These are phyloP conservation scores for Drosophila colorata DNA, from an alignment of 2,888 invertebrate genomes.

Conservation along the genomic window DNA sequence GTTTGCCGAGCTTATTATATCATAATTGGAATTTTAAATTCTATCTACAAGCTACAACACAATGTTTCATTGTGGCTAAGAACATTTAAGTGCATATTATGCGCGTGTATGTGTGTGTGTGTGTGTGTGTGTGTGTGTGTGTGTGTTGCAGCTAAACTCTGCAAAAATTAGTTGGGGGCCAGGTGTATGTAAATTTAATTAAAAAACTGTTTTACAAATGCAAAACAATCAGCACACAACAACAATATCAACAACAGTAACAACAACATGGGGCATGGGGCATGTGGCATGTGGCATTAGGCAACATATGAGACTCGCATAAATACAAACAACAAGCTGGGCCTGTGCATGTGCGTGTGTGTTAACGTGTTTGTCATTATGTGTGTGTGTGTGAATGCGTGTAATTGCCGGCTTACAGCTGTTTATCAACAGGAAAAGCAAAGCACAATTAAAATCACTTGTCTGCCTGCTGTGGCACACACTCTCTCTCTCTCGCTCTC, in stretches of 20 bases:
- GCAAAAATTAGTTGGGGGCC: conserved; percentile 31
- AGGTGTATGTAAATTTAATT: conserved; percentile 25
- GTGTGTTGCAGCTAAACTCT: conserved; percentile 12
- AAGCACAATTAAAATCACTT: conserved; percentile 42
- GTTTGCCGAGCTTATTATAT: not conserved
- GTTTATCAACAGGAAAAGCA: conserved; percentile 34
- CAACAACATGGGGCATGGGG: not conserved
- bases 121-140: not conserved
- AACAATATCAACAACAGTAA: not conserved
- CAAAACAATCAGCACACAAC: conserved; percentile 19
- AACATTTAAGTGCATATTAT: conserved; percentile 5
- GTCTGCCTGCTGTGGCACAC: conserved; percentile 9
- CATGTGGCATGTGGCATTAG: conserved; percentile 4
- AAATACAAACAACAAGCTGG: not conserved
- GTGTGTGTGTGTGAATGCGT: conserved; percentile 4
- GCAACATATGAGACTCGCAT: conserved; percentile 5
- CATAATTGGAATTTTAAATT: conserved; percentile 11
- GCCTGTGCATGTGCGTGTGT: conserved; percentile 1
- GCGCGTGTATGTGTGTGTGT: too few species aligned
- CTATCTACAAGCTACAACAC: not conserved
- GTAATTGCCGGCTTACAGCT: conserved; percentile 35
- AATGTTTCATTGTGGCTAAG: not conserved
- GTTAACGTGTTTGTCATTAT: conserved; percentile 16
- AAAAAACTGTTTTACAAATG: conserved; percentile 29
- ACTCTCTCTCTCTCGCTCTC: not conserved